Conservation (phyloP, 1,140 invertebrate genomes). For the Drosophila albomicans region DNA sequence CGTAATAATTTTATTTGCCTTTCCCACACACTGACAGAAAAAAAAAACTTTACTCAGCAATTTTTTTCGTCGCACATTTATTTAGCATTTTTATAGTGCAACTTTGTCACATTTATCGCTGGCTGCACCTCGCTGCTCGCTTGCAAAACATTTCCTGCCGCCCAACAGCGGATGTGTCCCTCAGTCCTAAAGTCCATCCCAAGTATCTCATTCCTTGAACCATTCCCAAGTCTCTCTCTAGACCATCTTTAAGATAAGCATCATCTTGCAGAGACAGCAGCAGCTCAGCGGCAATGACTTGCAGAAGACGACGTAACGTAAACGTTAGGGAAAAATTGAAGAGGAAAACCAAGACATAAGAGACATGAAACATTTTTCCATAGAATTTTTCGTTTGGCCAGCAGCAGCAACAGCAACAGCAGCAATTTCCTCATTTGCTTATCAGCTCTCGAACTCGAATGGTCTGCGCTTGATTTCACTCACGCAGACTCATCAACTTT, state of each 20-base stretch:
- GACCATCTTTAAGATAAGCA: conserved; percentile 51
- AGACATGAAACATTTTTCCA: conserved; percentile 58
- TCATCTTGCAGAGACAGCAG: conserved; percentile 28
- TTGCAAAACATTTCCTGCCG: conserved; percentile 64
- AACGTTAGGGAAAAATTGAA: conserved; percentile 6
- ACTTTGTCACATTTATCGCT: conserved; percentile 74
- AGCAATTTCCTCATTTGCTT: conserved; percentile 76
- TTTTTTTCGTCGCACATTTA: conserved; percentile 60
- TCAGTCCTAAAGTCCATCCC: conserved; percentile 28
- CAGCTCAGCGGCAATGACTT: conserved; percentile 58
- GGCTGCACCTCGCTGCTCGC: conserved; percentile 53
- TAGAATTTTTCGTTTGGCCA: conserved; percentile 49
- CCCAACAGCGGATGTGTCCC: conserved; percentile 66
- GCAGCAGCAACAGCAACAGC: conserved; percentile 14
- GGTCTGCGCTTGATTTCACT: conserved; percentile 76
- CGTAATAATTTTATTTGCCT: conserved; percentile 77
- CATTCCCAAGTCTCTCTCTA: conserved; percentile 11
- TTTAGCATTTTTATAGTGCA: conserved; percentile 67
- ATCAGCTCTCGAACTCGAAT: conserved; percentile 38
- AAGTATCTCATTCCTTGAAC: too few species aligned
- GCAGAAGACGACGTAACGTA: conserved; percentile 34
- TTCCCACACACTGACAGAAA: conserved; percentile 68
- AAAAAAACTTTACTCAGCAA: conserved; percentile 24
- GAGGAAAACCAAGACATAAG: conserved; percentile 38
- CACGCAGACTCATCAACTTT: conserved; percentile 82